These are phyloP conservation scores for Gymnocheta viridis DNA, from an alignment of 2,888 invertebrate genomes.

Conservation along the genomic window DNA sequence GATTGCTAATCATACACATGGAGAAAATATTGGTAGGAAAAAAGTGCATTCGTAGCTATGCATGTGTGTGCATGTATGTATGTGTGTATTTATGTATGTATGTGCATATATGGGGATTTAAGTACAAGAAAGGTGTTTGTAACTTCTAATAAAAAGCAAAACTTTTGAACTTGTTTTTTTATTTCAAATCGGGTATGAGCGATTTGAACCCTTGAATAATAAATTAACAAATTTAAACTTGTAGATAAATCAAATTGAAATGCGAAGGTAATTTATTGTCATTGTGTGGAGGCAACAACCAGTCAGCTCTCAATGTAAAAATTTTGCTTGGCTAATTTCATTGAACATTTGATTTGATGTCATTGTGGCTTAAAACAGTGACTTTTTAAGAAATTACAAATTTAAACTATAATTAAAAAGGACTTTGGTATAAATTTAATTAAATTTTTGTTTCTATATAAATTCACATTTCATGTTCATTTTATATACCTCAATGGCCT, in stretches of 20 bases:
- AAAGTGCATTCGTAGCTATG: not conserved
- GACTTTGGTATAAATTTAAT: not conserved
- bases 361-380: conserved; percentile 3
- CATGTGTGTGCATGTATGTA: not conserved
- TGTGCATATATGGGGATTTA: not conserved
- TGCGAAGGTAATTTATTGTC: conserved; percentile 26
- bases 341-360: conserved; percentile 18
- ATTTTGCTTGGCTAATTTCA: conserved; percentile 55
- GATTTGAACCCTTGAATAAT: conserved; percentile 16
- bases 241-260: conserved; percentile 32
- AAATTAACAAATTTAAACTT: conserved; percentile 31
- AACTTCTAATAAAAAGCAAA: not conserved
- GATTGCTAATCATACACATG: conserved; percentile 21
- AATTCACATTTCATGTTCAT: not conserved
- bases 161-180: not conserved
- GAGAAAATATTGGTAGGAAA: not conserved
- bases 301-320: conserved; percentile 33
- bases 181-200: not conserved
- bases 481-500: not conserved
- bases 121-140: not conserved
- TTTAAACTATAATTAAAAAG: not conserved
- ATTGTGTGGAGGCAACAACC: not conserved
- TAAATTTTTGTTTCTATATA: no score
- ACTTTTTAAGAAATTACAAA: not conserved
- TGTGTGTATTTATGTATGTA: not conserved